Evolutionary conservation across 1,140 invertebrate species (phyloP).

Genomic region (Nylanderia fulva): DNA sequence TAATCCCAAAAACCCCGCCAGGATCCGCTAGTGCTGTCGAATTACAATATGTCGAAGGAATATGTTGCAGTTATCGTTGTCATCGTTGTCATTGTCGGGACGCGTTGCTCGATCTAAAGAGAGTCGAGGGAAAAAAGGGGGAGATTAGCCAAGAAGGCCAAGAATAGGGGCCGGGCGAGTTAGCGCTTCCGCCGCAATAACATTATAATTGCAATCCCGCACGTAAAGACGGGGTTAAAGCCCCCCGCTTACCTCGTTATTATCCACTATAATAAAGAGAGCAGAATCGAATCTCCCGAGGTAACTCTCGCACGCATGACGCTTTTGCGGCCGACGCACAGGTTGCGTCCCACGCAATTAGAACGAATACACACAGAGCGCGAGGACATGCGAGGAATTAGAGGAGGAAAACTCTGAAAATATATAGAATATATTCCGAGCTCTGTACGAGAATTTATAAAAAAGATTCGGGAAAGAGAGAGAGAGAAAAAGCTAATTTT

Average conservation of each 20-base stretch:
- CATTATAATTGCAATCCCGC: conserved; percentile 49
- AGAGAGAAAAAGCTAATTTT: conserved; percentile 44
- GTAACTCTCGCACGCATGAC: conserved; percentile 27
- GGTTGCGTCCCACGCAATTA: conserved; percentile 56
- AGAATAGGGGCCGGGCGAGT: conserved; percentile 26
- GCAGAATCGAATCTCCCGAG: conserved; percentile 4
- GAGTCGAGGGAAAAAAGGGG: background rate
- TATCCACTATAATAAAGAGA: conserved; percentile 30
- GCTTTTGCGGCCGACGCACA: background rate
- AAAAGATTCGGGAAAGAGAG: background rate
- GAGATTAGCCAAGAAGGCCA: conserved; percentile 4
- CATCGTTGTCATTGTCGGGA: background rate
- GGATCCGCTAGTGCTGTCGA: no score
- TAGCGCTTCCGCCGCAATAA: conserved; percentile 50
- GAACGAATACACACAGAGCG: background rate
- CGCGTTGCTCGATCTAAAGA: background rate
- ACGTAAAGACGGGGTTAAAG: conserved; percentile 44
- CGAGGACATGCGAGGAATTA: conserved; percentile 34
- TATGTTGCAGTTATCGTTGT: no score
- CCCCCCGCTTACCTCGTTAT: conserved; percentile 45
- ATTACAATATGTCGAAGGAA: no score
- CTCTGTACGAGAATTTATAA: background rate
- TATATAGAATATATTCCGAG: conserved; percentile 11
- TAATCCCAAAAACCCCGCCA: no score
- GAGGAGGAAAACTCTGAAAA: background rate